These are phyloP conservation scores for Galbula dea DNA, from an alignment of 2,113 vertebrate genomes.

Conservation along the genomic window DNA sequence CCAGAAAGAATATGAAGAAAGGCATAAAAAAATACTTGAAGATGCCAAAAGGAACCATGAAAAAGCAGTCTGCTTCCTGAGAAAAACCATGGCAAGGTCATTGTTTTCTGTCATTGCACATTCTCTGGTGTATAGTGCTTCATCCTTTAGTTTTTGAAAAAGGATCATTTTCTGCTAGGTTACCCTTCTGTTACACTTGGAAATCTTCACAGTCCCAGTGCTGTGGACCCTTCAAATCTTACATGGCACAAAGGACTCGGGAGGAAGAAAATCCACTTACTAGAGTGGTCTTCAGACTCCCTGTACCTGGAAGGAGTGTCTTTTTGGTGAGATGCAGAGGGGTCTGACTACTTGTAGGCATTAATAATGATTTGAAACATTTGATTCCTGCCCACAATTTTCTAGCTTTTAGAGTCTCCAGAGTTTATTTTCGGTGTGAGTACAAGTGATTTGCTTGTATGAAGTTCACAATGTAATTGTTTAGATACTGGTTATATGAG, in stretches of 20 bases:
- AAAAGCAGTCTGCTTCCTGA: slow-evolving; percentile 78
- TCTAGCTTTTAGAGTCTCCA: too few species aligned
- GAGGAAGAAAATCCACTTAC: background rate
- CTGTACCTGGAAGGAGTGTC: background rate
- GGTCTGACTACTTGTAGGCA: background rate
- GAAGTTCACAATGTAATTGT: background rate
- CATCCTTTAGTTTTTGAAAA: background rate
- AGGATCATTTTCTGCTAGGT: background rate
- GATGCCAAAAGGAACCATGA: slow-evolving; percentile 68
- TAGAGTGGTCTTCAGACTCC: background rate
- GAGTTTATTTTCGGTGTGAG: too few species aligned
- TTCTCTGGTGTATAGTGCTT: background rate
- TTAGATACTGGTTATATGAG: background rate
- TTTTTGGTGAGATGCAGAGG: background rate
- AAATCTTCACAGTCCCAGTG: background rate
- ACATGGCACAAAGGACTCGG: background rate
- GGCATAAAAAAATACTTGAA: slow-evolving; percentile 65
- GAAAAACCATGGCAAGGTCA: slow-evolving; percentile 82
- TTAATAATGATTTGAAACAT: background rate
- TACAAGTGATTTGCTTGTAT: background rate
- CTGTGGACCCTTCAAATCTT: background rate
- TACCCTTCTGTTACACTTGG: background rate
- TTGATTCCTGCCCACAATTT: too few species aligned
- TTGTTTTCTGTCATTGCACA: background rate
- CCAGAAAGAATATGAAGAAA: slow-evolving; percentile 53